Base-by-base conservation (phyloP, 2,888 invertebrate species). In the Cataglyphis rosenhaueri region DNA sequence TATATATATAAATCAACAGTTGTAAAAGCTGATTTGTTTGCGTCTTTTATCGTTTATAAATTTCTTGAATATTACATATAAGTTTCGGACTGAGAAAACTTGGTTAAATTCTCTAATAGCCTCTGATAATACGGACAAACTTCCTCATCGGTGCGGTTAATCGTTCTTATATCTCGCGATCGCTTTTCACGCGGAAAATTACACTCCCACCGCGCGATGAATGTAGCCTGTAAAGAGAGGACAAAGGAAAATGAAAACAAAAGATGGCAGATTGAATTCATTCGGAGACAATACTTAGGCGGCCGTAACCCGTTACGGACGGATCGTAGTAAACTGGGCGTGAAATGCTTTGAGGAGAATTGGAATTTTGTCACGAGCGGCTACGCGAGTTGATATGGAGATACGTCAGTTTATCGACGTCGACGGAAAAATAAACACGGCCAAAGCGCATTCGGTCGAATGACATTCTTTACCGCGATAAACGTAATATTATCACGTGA, bases 201-300 rank as follows among this genome's bases (percentile, higher is more conserved):
- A 71, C 71, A 18, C 41, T 41, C 1, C 29, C 68, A 41, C 76
- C 57, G 55, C 76, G 59, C 78, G 35, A 79, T 35, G 70, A 70
- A 59, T 52, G 61, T 21, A 12, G 21, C 81, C 21, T 29, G 38
- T 65, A 52, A 62, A 76, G 48, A 61, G 76, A 25, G 48, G 29
- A 48, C 61, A 38, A 78, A 78, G 44, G 62, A 81, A 81, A 79
- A 75, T 59, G 59, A 61, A 65, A 68, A 65, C 65, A 68, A 61
- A 66, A 57, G 52, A 57, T 32, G 35, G 48, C 79, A 82, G 79
- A 78, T 82, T 82, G 79, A 82, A 82, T 79, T 82, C 82, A 78
- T 82, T 79, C 68, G 52, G 66, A 65, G 79, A 76, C 81, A 79
- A 82, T 82, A 82, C 79, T 82, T 82, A 78, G 78, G 59, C 78